Evolutionary conservation across 2,888 invertebrate genomes (phyloP).

Genomic region (Folsomia candida): DNA sequence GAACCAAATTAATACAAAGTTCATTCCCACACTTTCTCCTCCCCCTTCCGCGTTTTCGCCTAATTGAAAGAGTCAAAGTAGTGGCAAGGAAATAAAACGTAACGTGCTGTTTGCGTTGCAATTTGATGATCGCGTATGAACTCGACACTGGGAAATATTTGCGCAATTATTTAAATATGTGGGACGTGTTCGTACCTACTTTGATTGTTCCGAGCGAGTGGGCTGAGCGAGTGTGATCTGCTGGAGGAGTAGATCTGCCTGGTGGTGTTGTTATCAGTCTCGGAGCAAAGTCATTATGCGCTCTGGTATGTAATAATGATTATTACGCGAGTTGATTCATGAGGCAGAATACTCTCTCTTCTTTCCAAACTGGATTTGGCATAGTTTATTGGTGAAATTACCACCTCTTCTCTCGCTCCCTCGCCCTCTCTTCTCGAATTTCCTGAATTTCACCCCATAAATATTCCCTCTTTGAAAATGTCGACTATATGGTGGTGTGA

Average conservation of each 20-base stretch:
- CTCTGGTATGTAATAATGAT: not conserved
- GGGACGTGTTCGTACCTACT: no score
- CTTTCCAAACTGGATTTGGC: not conserved
- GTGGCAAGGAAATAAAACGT: no score
- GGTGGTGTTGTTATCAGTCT: not conserved
- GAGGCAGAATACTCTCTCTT: not conserved
- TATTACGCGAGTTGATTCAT: conserved; percentile 2
- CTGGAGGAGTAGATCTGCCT: not conserved
- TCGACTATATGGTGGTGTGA: not conserved
- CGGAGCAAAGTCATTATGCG: not conserved
- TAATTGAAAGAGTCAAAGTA: no score
- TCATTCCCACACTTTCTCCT: no score
- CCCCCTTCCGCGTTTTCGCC: no score
- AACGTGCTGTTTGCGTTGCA: no score
- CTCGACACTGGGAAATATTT: no score
- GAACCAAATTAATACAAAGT: no score
- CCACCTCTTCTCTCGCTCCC: not conserved
- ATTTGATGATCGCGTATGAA: no score
- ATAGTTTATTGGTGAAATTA: not conserved
- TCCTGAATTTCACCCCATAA: not conserved
- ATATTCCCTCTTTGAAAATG: not conserved
- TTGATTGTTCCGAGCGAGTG: no score
- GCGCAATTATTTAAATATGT: no score
- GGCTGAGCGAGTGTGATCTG: not conserved
- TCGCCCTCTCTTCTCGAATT: not conserved